Base-by-base conservation (phyloP, 2,113 vertebrate species). In the Gymnogyps californianus region DNA sequence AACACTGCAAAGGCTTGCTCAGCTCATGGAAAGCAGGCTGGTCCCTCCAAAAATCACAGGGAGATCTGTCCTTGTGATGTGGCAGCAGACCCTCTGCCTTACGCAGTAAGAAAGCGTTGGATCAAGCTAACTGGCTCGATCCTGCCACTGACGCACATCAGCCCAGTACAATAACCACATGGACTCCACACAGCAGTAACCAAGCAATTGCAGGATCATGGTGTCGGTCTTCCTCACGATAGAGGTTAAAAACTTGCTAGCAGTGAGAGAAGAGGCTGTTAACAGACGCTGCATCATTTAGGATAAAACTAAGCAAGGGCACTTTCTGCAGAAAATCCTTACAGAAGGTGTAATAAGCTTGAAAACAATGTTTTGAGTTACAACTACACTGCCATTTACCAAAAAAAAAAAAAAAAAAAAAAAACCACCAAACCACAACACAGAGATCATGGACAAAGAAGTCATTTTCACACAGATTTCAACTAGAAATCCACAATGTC, bases 141-240 rank as follows among this genome's bases (percentile, higher is more conserved):
- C 55, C 62, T 72, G 61, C 5, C 46, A 40, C 52, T 21, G 38
- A n/a, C 5, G 1, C 19, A 32, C 34, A 28, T 5, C 64, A 69
- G 49, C 57, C 26, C 4, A 74, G n/a, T 7, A 28, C 11, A 36
- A 52, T 0, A n/a, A 40, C 26, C 28, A 52, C 2, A 1, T 1
- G 9, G 40, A 85, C 44, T 54, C 40, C 34, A 34, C 26, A 12
- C 18, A 13, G 9, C 36, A 49, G 34, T 16, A 64, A 71, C 17
- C 2, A 3, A 51, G 18, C 59, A 58, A 85, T 1, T 42, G 32
- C 52, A 90, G 75, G 17, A 82, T 52, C 17, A 6, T 16, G 10
- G 26, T 24, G 38, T 2, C 36, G 38, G 70, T 55, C 78, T 65
- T 83, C n/a, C 40, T 65, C 34, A 17, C 13, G 29, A 65, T 4